Evolutionary conservation across 2,888 invertebrate species (phyloP), one percentile per base, ranked within the genome.

Genomic region (Pachymerium ferrugineum): DNA sequence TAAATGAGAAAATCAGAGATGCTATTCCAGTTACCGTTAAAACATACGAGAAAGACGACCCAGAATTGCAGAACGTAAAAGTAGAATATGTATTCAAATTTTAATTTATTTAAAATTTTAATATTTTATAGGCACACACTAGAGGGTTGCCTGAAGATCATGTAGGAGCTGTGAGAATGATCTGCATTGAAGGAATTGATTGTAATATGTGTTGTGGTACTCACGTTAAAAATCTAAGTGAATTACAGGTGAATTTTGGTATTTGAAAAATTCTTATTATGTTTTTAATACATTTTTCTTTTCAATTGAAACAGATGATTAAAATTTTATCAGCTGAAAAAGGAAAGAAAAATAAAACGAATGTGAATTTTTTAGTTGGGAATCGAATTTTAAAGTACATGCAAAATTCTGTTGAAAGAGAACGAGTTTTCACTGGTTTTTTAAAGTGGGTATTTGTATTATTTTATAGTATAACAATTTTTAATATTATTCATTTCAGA

Each of bases 171-270:
- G 89, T 93, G 14, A 85, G 94, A 72, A 88, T 94, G 1, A 87
- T 94, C 35, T 86, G 87, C 72, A 94, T 94, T 75, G 88, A 89
- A 35, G 88, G 88, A 22, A 83, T 93, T 68, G 93, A 94, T 77
- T 87, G 88, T 75, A 92, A 92, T 79, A 89, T 93, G 87, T 94
- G 94, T 80, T 94, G 94, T 82, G 94, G 94, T 0, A 94, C 94
- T 0, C 94, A 94, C 80, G 92, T 94, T 0, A 85, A 86, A 3
- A 92, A 90, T 81, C 83, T 93, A 31, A 86, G 88, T 33, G 85
- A 86, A 76, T 79, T 85, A 42, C 84, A 86, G 81, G 84, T 85
- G 78, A 31, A 33, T 33, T 33, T 33, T 33, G 6, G 6, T 33
- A 8, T 33, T 33, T 33, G 33, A 12, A 12, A 12, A 12, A 12